Conservation (phyloP, 1,140 invertebrate genomes). For the Homalodisca vitripennis region DNA sequence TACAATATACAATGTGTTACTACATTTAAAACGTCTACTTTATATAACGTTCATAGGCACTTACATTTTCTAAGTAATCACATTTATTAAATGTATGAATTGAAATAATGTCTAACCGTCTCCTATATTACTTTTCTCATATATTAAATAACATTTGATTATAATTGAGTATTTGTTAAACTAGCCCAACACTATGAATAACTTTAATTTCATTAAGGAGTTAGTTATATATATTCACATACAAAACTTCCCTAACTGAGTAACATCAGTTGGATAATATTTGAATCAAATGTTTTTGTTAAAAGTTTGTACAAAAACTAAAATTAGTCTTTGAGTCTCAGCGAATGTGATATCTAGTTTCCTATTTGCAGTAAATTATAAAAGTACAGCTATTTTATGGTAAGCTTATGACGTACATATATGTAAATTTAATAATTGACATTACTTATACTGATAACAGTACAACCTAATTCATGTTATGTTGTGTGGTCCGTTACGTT, state of each 20-base stretch:
- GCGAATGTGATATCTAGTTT: too few relatives aligned
- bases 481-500: too few relatives aligned
- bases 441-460: too few relatives aligned
- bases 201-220: not conserved
- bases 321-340: too few relatives aligned
- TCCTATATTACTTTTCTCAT: not conserved
- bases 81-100: not conserved
- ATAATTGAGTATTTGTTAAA: not conserved
- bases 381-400: too few relatives aligned
- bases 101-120: not conserved
- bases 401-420: too few relatives aligned
- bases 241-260: not conserved
- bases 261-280: too few relatives aligned
- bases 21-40: slow-evolving; percentile 10
- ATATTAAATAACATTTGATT: not conserved
- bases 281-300: too few relatives aligned
- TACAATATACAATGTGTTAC: not conserved
- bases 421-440: too few relatives aligned
- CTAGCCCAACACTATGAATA: not conserved
- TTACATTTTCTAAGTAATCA: slow-evolving; percentile 17
- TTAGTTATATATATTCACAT: not conserved
- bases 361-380: too few relatives aligned
- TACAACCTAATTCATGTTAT: too few relatives aligned
- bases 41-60: slow-evolving; percentile 5
- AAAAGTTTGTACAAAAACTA: too few relatives aligned